Conservation (phyloP, 2,888 invertebrate genomes). For the Cenopis cana region DNA sequence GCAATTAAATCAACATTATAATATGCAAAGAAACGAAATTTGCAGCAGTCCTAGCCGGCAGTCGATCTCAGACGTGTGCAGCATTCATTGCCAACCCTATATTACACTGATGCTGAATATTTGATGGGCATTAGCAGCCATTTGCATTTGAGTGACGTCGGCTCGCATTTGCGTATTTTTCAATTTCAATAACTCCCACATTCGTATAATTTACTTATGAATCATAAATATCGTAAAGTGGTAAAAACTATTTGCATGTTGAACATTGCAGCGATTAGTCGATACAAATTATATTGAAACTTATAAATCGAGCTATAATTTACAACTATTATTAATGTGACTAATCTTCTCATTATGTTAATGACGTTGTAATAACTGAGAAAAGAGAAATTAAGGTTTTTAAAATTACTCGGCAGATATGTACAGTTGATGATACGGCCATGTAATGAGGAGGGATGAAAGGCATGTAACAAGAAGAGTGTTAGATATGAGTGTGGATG, state of each 20-base stretch:
- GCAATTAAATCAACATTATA: constrained; percentile 10
- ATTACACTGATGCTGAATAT: constrained; percentile 59
- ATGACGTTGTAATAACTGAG: too few species aligned
- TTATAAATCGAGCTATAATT: too few species aligned
- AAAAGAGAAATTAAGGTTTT: too few species aligned
- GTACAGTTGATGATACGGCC: too few species aligned
- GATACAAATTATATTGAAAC: background rate
- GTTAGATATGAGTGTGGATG: too few species aligned
- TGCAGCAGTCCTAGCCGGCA: constrained; percentile 34
- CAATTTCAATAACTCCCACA: constrained; percentile 5
- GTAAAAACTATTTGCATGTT: background rate
- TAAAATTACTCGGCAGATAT: too few species aligned
- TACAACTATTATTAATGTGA: background rate
- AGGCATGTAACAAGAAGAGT: too few species aligned
- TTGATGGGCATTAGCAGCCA: constrained; percentile 45
- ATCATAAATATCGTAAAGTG: background rate
- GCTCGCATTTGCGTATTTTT: constrained; percentile 32
- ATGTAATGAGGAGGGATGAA: too few species aligned
- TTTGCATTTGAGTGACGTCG: constrained; percentile 36
- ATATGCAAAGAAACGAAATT: constrained; percentile 31
- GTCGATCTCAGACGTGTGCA: constrained; percentile 63
- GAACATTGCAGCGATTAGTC: background rate
- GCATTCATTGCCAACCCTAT: constrained; percentile 54
- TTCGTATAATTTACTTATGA: background rate
- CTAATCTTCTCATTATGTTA: background rate